Evolutionary conservation across 2,888 invertebrate genomes (phyloP), one percentile per base, ranked within the genome.

Genomic region (Holacanthella duospinosa): DNA sequence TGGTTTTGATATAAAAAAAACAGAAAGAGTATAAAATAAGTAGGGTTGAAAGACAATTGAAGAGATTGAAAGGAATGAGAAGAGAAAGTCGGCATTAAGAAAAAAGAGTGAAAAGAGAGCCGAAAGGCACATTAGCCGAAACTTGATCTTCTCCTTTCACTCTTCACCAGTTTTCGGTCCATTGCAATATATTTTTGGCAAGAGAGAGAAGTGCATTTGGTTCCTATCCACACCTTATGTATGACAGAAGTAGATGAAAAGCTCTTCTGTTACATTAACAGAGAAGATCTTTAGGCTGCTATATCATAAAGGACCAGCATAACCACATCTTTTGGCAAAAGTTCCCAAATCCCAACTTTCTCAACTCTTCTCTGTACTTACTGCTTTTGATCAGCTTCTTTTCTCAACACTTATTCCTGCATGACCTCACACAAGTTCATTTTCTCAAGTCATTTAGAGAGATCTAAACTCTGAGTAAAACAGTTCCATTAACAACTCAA

Each of bases 81-180:
- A 2, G 57, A 53, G 54, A 53, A n/a, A 53, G 25, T n/a, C 54
- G 6, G 25, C 54, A 53, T n/a, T n/a, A 53, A n/a, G 6, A 9
- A n/a, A n/a, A 12, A 25, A 53, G 29, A 55, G 25, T 3, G 27
- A 55, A 55, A 25, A 44, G 55, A 54, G 57, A 63, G 66, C 64
- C 64, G 62, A 58, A 43, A 64, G 62, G 66, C 64, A 64, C 66
- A 66, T 66, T 66, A 66, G 60, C 54, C 48, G 66, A 62, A 64
- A 66, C 64, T 62, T 64, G 66, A 66, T 66, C 63, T 59, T 59
- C 59, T 59, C 28, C 43, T 63, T 59, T 59, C 59, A 55, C 63
- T 54, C 53, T 27, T 59, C 44, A 43, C 55, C 43, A 59, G 54
- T 59, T 63, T 55, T 60, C 25, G 16, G 25, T 29, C 27, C 26